Base-by-base conservation (phyloP, 2,113 vertebrate species). In the Sebastes schlegelii region DNA sequence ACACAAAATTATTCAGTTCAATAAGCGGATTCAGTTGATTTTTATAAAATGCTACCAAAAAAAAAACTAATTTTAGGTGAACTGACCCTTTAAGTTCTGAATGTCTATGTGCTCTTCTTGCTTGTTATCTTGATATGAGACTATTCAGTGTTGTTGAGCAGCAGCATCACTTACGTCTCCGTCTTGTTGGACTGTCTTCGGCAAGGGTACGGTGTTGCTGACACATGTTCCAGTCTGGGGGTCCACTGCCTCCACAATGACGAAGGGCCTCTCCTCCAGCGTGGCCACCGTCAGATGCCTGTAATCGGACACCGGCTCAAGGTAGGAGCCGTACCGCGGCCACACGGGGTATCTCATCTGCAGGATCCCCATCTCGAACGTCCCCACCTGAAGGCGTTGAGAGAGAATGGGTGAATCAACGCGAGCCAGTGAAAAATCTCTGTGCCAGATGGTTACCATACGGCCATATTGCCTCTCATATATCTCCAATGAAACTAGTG, bases 271-370 rank as follows among this genome's bases (percentile, higher is more conserved):
- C 92, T 99, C 98, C 88, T 99, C 98, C 85, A 99, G 95, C 0
- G 98, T 99, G 91, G 98, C 98, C 88, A 99, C 98, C 0, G 97
- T 99, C 91, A 99, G 94, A 83, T 99, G 98, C 5, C 96, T 94
- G 93, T 97, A 98, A 70, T 99, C 98, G 0, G 96, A 96, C 91
- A 99, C 97, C 0, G 96, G 97, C 93, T 99, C 97, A 91, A 98
- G 91, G 91, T 96, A 96, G 64, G 96, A 95, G 16, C 98, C 97
- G 0, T 97, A 99, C 17, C 98, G 97, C 2, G 98, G 98, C 98
- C 98, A 99, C 65, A 99, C 98, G 0, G 98, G 98, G 87, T 99
- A 98, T 83, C 99, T 96, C 97, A 98, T 98, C 86, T 97, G 96
- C 77, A 99, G 96, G 90, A 99, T 94, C 4, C 98, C 97, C 12